These are phyloP conservation scores for Mustela nigripes DNA, from an alignment of 2,113 vertebrate genomes.

Conservation along the genomic window DNA sequence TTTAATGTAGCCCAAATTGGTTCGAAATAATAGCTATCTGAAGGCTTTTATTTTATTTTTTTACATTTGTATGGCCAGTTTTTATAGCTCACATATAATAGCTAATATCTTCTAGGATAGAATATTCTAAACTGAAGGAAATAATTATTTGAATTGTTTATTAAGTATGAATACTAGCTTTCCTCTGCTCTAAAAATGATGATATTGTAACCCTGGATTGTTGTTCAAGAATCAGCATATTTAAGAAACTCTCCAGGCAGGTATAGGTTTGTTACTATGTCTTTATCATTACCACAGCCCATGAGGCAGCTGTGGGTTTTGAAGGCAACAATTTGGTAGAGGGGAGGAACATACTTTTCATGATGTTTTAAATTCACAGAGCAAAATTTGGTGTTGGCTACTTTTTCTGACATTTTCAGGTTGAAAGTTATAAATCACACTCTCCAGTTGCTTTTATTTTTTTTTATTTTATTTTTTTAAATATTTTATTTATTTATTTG, in stretches of 20 bases:
- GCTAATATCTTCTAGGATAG: background rate
- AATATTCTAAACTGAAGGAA: background rate
- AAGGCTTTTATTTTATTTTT: background rate
- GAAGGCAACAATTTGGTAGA: background rate
- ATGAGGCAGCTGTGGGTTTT: background rate
- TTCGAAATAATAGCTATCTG: background rate
- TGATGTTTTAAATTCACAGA: background rate
- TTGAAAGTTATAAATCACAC: background rate
- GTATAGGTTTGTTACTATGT: background rate
- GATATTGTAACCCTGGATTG: background rate
- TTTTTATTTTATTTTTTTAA: too few relatives aligned
- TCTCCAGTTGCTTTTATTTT: background rate
- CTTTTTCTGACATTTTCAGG: background rate
- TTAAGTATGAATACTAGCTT: background rate
- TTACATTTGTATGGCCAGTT: background rate
- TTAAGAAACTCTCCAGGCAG: background rate
- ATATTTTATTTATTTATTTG: too few relatives aligned
- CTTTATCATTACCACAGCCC: background rate
- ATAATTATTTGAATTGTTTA: background rate
- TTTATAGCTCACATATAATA: background rate
- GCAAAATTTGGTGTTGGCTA: background rate
- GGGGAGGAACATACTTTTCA: background rate
- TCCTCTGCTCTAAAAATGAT: background rate
- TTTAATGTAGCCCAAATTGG: background rate
- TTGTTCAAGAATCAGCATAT: background rate